Percentiles rank a stretch among this genome's conserved stretches.
phyloP scores from a whole-genome alignment of 2,797 vertebrate genomes.

The Lophotriccus pileatus region DNA sequence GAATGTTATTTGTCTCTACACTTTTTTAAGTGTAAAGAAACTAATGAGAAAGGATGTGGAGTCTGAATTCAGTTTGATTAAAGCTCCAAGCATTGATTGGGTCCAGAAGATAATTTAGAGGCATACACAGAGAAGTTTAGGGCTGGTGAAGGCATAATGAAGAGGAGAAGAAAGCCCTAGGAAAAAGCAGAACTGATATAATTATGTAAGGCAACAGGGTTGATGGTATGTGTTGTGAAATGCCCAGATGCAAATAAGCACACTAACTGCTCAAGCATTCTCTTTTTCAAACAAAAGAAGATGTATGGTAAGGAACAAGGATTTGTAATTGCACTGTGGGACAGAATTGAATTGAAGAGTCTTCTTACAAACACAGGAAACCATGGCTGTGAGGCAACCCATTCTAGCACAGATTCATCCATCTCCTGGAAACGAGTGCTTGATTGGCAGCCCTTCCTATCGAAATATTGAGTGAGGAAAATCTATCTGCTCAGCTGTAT shows the following conservation, averaged over 20 bases:
- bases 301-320: not conserved
- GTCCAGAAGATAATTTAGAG: not conserved
- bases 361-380: not conserved
- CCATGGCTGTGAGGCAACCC: not conserved
- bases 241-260: not conserved
- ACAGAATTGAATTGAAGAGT: not conserved
- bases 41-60: not conserved
- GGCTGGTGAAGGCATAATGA: not conserved
- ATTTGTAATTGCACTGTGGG: not conserved
- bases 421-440: not conserved
- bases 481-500: not conserved
- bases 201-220: not conserved
- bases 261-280: not conserved
- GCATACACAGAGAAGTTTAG: not conserved
- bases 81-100: not conserved
- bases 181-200: not conserved
- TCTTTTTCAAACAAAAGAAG: not conserved
- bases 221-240: not conserved
- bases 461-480: not conserved
- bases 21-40: not conserved
- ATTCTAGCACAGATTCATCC: not conserved
- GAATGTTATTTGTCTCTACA: not conserved
- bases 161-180: not conserved
- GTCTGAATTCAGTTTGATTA: conserved; percentile 24
- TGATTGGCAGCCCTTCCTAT: not conserved